Evolutionary conservation across 2,888 invertebrate genomes (phyloP).

Genomic region (Campoplex nolae): DNA sequence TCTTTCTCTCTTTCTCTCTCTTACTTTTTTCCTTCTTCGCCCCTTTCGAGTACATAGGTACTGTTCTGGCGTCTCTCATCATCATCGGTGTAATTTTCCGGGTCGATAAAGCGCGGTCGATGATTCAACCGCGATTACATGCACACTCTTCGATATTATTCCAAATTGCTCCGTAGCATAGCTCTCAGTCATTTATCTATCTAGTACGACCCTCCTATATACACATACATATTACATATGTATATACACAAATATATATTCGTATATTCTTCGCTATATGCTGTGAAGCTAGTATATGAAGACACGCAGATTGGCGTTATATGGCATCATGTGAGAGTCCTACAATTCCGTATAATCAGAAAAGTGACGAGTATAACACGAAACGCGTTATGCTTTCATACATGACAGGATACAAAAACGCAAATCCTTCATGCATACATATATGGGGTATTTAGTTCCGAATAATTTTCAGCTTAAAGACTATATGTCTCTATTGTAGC

Average conservation of each 20-base stretch:
- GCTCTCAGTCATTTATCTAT: conserved; percentile 68
- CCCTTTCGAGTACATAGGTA: conserved; percentile 12
- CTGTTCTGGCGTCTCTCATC: conserved; percentile 55
- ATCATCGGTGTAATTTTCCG: conserved; percentile 69
- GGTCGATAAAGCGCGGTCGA: conserved; percentile 67
- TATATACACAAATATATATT: conserved; percentile 14
- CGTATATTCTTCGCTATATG: conserved; percentile 3
- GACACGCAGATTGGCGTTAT: conserved; percentile 64
- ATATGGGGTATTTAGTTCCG: neutral
- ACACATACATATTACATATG: conserved; percentile 5
- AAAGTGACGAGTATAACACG: conserved; percentile 67
- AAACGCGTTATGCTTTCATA: conserved; percentile 58
- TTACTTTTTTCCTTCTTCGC: conserved; percentile 9
- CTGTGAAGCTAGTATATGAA: conserved; percentile 22
- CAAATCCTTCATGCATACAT: conserved; percentile 27
- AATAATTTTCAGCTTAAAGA: neutral
- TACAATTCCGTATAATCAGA: conserved; percentile 65
- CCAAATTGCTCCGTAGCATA: conserved; percentile 68
- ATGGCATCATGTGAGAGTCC: conserved; percentile 48
- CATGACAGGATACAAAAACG: conserved; percentile 33
- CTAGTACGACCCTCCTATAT: conserved; percentile 58
- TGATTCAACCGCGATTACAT: conserved; percentile 69
- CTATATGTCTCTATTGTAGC: neutral
- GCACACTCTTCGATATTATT: conserved; percentile 69
- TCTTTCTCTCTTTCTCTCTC: neutral